Base-by-base conservation (phyloP, 2,113 vertebrate species). In the Phyllopteryx taeniolatus region DNA sequence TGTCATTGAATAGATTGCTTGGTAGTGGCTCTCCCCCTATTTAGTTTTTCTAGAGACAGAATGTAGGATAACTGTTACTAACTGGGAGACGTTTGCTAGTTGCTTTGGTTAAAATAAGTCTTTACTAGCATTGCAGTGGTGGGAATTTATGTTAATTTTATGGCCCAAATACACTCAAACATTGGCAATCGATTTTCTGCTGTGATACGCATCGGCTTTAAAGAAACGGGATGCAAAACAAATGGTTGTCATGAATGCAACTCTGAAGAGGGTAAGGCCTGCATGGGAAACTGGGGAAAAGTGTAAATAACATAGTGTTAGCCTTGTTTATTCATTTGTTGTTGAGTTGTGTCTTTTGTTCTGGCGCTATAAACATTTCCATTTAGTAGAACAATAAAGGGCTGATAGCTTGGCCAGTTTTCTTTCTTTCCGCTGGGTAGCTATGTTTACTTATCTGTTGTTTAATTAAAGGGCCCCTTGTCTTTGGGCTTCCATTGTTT, bases 391-490 rank as follows among this genome's bases (percentile, higher is more conserved):
- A 91, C 84, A 90, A 90, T 89, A 87, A 91, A 87, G 78, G 69
- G 67, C 82, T 80, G 89, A 90, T 84, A 87, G 76, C 49, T 17
- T 72, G 76, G 67, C 76, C 79, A 49, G 46, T 67, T 82, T 78
- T 85, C 79, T 83, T 86, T 88, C 83, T 87, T 87, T 88, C 79
- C 43, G 62, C 79, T 84, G 86, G 75, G 89, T 88, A 88, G 83
- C 88, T 78, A 75, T 93, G 91, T 93, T 92, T 92, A 90, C 88
- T 91, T 91, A 90, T 92, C 88, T 89, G 87, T 86, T 92, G 90
- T 94, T 93, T 92, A 92, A 94, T 92, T 93, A 91, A 92, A 92
- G 88, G 86, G 76, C 79, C 77, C 90, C 83, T 91, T 89, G 91
- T 91, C 87, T 90, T 85, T 76, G 76, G 82, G 82, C 86, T 73